These are phyloP conservation scores for Atrichornis clamosus DNA, from an alignment of 2,113 vertebrate species.

Conservation along the genomic window DNA sequence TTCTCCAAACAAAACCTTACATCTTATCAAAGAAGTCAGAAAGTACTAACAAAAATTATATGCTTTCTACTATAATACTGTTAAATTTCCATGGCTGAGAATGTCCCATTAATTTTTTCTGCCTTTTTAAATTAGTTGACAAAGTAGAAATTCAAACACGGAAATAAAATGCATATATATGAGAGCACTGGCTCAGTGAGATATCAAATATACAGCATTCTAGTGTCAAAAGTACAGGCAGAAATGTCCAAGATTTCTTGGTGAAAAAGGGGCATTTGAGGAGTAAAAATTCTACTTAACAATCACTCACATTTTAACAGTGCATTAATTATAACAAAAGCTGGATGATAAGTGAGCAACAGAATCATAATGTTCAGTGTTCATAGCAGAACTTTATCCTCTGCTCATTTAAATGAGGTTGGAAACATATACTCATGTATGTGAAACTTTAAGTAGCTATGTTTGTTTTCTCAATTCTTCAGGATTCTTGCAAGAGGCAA, in stretches of 20 bases:
- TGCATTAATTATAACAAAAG: conserved; percentile 71
- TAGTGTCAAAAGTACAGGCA: conserved; percentile 71
- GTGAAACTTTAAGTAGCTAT: conserved; percentile 77
- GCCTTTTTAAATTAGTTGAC: conserved; percentile 74
- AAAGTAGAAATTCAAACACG: conserved; percentile 75
- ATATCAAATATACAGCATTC: conserved; percentile 75
- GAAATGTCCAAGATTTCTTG: conserved; percentile 69
- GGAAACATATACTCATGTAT: conserved; percentile 75
- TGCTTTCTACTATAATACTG: conserved; percentile 71
- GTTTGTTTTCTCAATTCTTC: conserved; percentile 67
- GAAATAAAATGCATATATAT: conserved; percentile 75
- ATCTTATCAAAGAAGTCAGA: conserved; percentile 73
- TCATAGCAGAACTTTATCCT: conserved; percentile 62
- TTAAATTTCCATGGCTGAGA: conserved; percentile 72
- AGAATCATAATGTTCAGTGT: conserved; percentile 63
- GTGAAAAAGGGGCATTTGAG: conserved; percentile 61
- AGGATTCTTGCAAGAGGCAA: conserved; percentile 78
- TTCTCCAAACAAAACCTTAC: conserved; percentile 77
- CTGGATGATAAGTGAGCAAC: conserved; percentile 59
- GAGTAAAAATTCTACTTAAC: conserved; percentile 69
- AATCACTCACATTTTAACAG: conserved; percentile 72
- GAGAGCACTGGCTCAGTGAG: conserved; percentile 72
- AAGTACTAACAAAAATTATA: conserved; percentile 71
- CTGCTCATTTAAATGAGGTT: conserved; percentile 64
- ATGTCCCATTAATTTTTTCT: conserved; percentile 63